Evolutionary conservation across 2,888 invertebrate genomes (phyloP).

Genomic region (Heliconius aoede): DNA sequence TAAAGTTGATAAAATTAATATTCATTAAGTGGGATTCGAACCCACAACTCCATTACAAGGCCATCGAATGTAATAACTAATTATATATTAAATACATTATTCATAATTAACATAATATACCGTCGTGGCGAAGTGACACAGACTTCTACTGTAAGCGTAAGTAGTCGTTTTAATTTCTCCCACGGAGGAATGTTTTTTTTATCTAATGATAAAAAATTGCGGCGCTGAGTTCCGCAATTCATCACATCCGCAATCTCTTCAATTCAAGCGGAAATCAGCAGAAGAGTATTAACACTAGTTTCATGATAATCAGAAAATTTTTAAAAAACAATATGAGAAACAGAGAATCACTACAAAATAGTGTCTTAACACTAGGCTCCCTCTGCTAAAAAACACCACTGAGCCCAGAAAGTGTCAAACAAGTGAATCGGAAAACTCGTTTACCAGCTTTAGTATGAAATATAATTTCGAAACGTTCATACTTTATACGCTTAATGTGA

Average conservation of each 20-base stretch:
- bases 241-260: no score
- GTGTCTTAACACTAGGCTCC: neutral
- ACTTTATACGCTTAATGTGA: neutral
- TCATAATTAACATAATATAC: neutral
- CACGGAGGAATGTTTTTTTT: neutral
- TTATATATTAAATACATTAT: neutral
- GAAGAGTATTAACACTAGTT: no score
- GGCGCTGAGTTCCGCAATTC: neutral
- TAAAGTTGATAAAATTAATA: no score
- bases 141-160: neutral
- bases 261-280: neutral
- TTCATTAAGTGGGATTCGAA: no score
- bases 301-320: no score
- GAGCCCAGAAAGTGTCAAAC: neutral
- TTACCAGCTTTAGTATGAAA: neutral
- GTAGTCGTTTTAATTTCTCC: neutral
- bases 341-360: no score
- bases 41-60: neutral
- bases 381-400: neutral
- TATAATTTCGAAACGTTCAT: constrained; percentile 19
- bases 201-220: neutral
- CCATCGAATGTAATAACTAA: neutral
- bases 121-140: neutral
- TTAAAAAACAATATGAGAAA: no score
- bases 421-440: constrained; percentile 6